phyloP scores from a whole-genome alignment of 2,797 vertebrate species.

The Tachyglossus aculeatus region DNA sequence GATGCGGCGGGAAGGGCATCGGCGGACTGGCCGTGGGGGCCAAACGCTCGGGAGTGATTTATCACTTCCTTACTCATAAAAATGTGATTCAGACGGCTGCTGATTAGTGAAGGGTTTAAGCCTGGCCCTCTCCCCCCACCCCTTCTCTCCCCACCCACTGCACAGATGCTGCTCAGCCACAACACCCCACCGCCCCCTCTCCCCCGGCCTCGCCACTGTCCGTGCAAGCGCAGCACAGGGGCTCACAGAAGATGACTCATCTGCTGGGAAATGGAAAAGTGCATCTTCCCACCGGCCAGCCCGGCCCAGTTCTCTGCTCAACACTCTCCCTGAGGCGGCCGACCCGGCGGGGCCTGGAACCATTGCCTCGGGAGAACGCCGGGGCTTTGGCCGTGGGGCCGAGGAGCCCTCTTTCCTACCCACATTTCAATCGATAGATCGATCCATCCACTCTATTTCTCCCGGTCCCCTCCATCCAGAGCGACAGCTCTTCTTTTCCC shows the following conservation, averaged over 20 bases:
- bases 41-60: constrained; percentile 56
- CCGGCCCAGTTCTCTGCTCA: constrained; percentile 58
- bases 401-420: constrained; percentile 49
- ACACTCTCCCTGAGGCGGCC: constrained; percentile 70
- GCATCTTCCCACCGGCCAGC: constrained; percentile 75
- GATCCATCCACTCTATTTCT: no score
- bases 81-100: constrained; percentile 76
- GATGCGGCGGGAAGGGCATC: constrained; percentile 44
- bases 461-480: no score
- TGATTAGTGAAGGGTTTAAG: constrained; percentile 74
- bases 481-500: constrained; percentile 38
- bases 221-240: constrained; percentile 69
- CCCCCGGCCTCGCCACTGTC: constrained; percentile 73
- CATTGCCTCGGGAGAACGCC: constrained; percentile 51
- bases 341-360: constrained; percentile 62
- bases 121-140: constrained; percentile 58
- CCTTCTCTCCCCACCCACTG: constrained; percentile 49
- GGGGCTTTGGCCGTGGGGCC: constrained; percentile 54
- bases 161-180: constrained; percentile 78
- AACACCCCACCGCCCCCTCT: constrained; percentile 75
- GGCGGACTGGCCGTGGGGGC: constrained; percentile 38
- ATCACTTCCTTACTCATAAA: constrained; percentile 62
- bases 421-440: constrained; percentile 48
- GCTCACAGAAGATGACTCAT: constrained; percentile 76
- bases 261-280: constrained; percentile 87